Evolutionary conservation across 2,888 invertebrate genomes (phyloP).

Genomic region (Ceramica pisi): DNA sequence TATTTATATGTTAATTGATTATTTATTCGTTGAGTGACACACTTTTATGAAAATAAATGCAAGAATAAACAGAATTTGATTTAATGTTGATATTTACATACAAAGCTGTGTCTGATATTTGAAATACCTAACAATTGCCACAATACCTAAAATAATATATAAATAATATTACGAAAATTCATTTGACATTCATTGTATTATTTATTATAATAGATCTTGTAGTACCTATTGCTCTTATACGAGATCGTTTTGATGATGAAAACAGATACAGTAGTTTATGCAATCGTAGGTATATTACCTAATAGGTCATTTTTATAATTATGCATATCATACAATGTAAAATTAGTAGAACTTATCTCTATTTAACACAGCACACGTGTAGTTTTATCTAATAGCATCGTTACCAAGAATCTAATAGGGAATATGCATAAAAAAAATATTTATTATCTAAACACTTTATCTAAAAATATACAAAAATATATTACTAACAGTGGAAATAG

Average conservation of each 20-base stretch:
- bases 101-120: slow-evolving; percentile 27
- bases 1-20: slow-evolving; percentile 19
- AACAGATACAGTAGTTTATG: not conserved
- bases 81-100: slow-evolving; percentile 12
- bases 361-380: not conserved
- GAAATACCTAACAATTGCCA: not conserved
- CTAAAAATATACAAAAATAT: no score
- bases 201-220: not conserved
- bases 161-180: not conserved
- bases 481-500: no score
- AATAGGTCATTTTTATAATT: slow-evolving; percentile 5
- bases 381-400: not conserved
- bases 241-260: not conserved
- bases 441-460: no score
- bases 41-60: not conserved
- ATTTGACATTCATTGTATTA: not conserved
- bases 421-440: no score
- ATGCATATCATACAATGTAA: not conserved
- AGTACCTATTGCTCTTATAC: not conserved
- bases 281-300: not conserved
- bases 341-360: not conserved
- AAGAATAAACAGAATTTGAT: not conserved
- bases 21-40: not conserved
- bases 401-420: not conserved
- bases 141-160: no score